Evolutionary conservation across 2,888 invertebrate species (phyloP), one percentile per base, ranked within the genome.

Genomic region (Apamea monoglypha): DNA sequence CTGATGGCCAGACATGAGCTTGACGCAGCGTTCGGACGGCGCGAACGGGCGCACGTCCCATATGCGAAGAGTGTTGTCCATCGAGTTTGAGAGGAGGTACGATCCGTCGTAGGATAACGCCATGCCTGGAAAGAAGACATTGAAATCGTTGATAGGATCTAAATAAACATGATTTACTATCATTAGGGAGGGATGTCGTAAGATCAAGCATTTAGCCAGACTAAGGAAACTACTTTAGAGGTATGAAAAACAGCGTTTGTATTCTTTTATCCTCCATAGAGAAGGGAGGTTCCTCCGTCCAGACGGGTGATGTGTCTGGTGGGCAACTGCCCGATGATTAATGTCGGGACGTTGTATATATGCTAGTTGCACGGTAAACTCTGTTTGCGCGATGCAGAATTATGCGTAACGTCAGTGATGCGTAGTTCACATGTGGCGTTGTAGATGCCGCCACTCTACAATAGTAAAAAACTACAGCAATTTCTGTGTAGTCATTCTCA

Each of bases 21-120:
- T 99, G 0, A 99, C 98, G 95, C 99, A 99, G 86, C 99, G 97
- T 93, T 99, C 99, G 63, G 98, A 97, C 0, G 99, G 99, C 2
- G 99, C 99, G 96, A 99, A 99, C 0, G 99, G 99, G 47, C 99
- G 97, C 75, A 99, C 98, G 95, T 99, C 99, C 99, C 99, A 99
- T 90, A 99, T 98, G 79, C 99, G 97, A 56, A 99, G 97, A 2
- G 99, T 98, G 92, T 98, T 99, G 94, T 99, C 99, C 99, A 99
- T 99, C 0, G 99, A 97, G 97, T 99, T 99, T 0, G 99, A 99
- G 29, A 99, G 97, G 21, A 99, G 97, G 93, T 99, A 99, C 0
- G 98, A 98, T 0, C 99, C 99, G 95, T 98, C 98, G 2, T 97
- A 97, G 82, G 99, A 99, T 21, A 99, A 96, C 0, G 98, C 97